A percentile compares a stretch with the other conserved stretches of the same genome.
Conservation (phyloP, 2,797 vertebrate genomes). For the Enteromius trimaculatus region DNA sequence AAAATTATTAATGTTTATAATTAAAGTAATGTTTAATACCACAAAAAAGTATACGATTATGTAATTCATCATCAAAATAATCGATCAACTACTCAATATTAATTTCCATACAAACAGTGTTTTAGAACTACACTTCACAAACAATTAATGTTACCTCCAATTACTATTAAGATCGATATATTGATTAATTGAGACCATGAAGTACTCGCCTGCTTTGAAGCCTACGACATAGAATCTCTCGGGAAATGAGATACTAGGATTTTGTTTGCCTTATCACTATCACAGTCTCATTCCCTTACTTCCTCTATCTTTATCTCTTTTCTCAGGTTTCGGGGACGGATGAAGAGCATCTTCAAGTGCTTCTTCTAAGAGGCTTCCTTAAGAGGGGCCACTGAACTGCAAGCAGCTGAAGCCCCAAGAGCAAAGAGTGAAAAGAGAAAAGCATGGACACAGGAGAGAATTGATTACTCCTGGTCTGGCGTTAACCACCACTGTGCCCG, state of each 20-base stretch:
- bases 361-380: slow-evolving; percentile 13
- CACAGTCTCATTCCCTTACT: neutral
- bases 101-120: neutral
- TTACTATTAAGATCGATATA: neutral
- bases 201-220: neutral
- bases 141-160: neutral
- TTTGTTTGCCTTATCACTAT: slow-evolving; percentile 18
- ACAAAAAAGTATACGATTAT: neutral
- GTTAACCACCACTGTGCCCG: neutral
- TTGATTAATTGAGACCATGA: neutral
- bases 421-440: neutral
- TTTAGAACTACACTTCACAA: neutral
- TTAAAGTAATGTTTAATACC: too few relatives aligned
- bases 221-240: neutral
- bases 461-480: slow-evolving; percentile 31
- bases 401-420: neutral
- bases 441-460: neutral
- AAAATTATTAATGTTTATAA: too few relatives aligned
- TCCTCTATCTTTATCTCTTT: slow-evolving; percentile 8
- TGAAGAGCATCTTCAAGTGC: slow-evolving; percentile 38
- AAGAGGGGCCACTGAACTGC: slow-evolving; percentile 3
- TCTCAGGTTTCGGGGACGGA: slow-evolving; percentile 6
- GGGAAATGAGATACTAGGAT: neutral
- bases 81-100: neutral
- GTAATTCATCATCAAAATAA: neutral